Conservation (phyloP, 1,140 invertebrate species). For the Macrostomum lignano region DNA sequence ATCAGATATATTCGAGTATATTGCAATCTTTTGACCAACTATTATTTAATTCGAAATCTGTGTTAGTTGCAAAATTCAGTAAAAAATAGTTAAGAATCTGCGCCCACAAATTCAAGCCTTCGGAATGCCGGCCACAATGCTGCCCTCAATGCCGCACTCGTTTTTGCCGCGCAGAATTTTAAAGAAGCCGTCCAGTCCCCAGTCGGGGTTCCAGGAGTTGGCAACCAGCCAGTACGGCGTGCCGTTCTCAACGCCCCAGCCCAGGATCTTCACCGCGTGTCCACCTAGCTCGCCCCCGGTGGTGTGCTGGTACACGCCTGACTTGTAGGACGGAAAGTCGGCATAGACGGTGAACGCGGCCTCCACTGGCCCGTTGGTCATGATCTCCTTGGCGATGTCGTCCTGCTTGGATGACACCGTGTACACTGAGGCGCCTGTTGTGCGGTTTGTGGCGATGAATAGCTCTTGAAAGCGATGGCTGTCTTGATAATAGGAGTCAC, state of each 20-base stretch:
- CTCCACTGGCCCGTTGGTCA: constrained; percentile 61
- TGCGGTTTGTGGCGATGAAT: neutral
- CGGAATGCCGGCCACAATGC: neutral
- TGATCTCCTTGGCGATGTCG: constrained; percentile 53
- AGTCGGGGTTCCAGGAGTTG: constrained; percentile 70
- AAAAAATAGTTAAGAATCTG: no score
- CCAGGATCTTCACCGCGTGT: constrained; percentile 60
- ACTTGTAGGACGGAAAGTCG: constrained; percentile 57
- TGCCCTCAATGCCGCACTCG: constrained; percentile 38
- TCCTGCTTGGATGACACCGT: constrained; percentile 35
- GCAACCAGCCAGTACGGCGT: constrained; percentile 60
- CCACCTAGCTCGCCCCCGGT: constrained; percentile 44
- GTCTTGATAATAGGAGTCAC: constrained; percentile 7
- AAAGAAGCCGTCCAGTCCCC: constrained; percentile 47
- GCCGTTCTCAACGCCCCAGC: constrained; percentile 51
- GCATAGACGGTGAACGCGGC: constrained; percentile 59
- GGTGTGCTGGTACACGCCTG: constrained; percentile 55
- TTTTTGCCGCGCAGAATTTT: constrained; percentile 55
- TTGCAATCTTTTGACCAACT: no score
- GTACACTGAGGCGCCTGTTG: constrained; percentile 37
- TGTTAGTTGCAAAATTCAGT: no score
- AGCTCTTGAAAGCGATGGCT: no score
- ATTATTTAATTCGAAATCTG: no score
- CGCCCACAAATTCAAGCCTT: no score
- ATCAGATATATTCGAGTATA: no score